These are phyloP conservation scores for Bradypodion pumilum DNA, from an alignment of 2,797 vertebrate species.

Conservation along the genomic window DNA sequence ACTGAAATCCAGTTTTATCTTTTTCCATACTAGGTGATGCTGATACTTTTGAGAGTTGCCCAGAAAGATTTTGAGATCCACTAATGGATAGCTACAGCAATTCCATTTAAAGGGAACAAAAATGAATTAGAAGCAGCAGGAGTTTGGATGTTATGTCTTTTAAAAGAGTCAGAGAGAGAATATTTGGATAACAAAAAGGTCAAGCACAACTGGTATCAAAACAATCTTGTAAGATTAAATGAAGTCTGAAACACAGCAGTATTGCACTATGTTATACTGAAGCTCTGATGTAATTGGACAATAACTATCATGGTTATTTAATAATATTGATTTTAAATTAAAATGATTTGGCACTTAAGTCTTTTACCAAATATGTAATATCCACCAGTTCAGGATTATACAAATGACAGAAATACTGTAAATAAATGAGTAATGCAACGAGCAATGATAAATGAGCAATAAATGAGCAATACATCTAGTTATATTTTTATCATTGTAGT, in stretches of 20 bases:
- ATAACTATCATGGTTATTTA: not conserved
- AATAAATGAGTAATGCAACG: too few species aligned
- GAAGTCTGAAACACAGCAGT: not conserved
- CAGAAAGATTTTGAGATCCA: not conserved
- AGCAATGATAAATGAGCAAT: too few species aligned
- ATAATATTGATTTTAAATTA: not conserved
- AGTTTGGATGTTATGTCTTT: constrained; percentile 35
- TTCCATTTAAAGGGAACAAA: constrained; percentile 32
- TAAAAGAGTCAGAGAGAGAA: constrained; percentile 6
- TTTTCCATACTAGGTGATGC: not conserved
- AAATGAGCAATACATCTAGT: too few species aligned
- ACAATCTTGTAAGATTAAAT: not conserved
- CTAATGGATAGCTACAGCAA: not conserved
- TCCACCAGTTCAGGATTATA: not conserved
- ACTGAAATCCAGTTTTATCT: too few species aligned
- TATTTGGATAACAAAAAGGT: not conserved
- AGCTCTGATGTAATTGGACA: not conserved
- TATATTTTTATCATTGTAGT: too few species aligned
- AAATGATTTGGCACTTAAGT: not conserved
- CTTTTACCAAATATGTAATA: not conserved
- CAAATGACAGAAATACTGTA: too few species aligned
- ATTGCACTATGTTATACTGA: not conserved
- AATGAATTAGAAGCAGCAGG: constrained; percentile 1
- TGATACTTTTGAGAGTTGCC: not conserved
- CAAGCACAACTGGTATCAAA: constrained; percentile 25